These are phyloP conservation scores for Sminthurinus signatus DNA, from an alignment of 1,140 invertebrate genomes.

Conservation along the genomic window DNA sequence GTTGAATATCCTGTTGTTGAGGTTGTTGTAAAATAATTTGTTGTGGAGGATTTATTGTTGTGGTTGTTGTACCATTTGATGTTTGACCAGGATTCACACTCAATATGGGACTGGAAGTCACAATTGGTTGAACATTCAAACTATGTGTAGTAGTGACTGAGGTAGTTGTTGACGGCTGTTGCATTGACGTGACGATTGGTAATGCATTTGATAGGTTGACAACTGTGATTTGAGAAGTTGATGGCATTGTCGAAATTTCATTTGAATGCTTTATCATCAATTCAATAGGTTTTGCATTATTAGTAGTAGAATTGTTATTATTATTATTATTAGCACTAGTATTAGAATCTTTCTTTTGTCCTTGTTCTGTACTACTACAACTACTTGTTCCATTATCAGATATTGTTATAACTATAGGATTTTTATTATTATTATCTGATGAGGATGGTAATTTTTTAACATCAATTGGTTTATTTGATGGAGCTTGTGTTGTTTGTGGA, in stretches of 20 bases:
- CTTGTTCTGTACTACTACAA: too few species aligned
- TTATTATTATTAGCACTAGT: too few species aligned
- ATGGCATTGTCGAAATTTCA: not conserved
- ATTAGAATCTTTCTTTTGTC: too few species aligned
- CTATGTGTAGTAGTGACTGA: not conserved
- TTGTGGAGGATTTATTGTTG: not conserved
- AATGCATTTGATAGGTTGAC: not conserved
- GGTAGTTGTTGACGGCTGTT: not conserved
- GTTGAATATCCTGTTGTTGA: not conserved
- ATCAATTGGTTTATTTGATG: too few species aligned
- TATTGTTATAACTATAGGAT: too few species aligned
- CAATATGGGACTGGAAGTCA: constrained; percentile 16
- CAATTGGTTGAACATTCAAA: constrained; percentile 13
- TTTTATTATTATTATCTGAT: too few species aligned
- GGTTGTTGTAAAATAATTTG: constrained; percentile 15
- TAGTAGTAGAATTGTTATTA: too few species aligned
- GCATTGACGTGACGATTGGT: not conserved
- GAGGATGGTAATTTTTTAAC: too few species aligned
- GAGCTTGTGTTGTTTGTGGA: too few species aligned
- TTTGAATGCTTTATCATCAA: too few species aligned
- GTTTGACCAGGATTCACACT: not conserved
- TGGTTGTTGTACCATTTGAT: not conserved
- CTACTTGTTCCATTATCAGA: too few species aligned
- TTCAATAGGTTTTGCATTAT: too few species aligned
- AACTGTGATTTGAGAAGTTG: not conserved